Evolutionary conservation across 2,888 invertebrate species (phyloP).

Genomic region (Belgica antarctica): DNA sequence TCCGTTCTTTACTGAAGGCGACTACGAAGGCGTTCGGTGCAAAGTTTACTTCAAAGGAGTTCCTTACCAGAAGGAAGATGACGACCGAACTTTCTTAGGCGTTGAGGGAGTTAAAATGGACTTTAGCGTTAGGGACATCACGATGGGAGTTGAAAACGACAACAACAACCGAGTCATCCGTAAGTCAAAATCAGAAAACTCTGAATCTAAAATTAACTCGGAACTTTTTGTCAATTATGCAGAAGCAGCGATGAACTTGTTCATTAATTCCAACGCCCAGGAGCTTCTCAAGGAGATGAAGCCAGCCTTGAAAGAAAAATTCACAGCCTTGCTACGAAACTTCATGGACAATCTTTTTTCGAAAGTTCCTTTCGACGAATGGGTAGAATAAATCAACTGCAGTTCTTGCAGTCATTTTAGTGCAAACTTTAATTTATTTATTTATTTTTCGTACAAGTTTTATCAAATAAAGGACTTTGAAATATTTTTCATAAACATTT

Average conservation of each 20-base stretch:
- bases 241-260: constrained; percentile 82
- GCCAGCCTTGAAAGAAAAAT: constrained; percentile 73
- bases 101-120: constrained; percentile 80
- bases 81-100: constrained; percentile 67
- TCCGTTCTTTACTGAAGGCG: too few species aligned
- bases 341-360: constrained; percentile 74
- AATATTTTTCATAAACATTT: too few species aligned
- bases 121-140: constrained; percentile 77
- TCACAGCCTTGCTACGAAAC: constrained; percentile 70
- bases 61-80: constrained; percentile 58
- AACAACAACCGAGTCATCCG: constrained; percentile 77
- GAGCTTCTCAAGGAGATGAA: constrained; percentile 85
- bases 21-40: constrained; percentile 80
- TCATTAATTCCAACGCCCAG: constrained; percentile 82
- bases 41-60: constrained; percentile 78
- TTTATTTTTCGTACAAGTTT: neutral
- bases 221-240: constrained; percentile 49
- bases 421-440: constrained; percentile 16
- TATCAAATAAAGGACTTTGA: neutral
- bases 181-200: constrained; percentile 56
- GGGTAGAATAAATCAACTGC: constrained; percentile 59
- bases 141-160: constrained; percentile 83
- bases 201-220: too few species aligned
- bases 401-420: neutral
- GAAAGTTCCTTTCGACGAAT: constrained; percentile 75